Evolutionary conservation across 2,888 invertebrate species (phyloP).

Genomic region (Abrostola triplasia): DNA sequence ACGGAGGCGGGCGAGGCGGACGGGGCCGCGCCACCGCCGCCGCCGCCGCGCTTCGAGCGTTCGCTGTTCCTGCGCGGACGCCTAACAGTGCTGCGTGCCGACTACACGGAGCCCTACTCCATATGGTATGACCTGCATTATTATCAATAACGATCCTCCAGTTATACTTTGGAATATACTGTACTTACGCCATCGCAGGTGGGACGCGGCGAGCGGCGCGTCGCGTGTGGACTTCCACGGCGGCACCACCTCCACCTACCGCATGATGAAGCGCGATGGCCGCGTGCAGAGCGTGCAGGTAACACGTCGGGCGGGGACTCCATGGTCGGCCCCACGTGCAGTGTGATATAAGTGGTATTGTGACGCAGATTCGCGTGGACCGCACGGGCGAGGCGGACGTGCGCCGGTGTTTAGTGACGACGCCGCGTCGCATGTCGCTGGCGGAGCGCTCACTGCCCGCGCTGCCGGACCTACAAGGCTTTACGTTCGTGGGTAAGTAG

Average conservation of each 20-base stretch:
- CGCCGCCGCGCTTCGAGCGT: conserved; percentile 64
- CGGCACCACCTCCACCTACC: conserved; percentile 71
- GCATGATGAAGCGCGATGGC: conserved; percentile 61
- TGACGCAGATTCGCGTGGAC: conserved; percentile 67
- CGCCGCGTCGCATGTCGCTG: conserved; percentile 50
- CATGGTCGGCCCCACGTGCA: not conserved
- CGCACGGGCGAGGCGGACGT: conserved; percentile 63
- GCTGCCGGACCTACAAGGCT: conserved; percentile 70
- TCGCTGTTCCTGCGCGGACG: conserved; percentile 67
- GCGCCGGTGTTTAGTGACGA: conserved; percentile 65
- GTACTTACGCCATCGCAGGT: conserved; percentile 61
- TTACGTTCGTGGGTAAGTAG: conserved; percentile 70
- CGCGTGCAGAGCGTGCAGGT: conserved; percentile 68
- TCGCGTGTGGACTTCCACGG: conserved; percentile 73
- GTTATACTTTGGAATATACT: too few relatives aligned
- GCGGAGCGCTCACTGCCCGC: conserved; percentile 68
- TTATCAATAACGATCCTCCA: too few relatives aligned
- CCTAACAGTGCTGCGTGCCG: conserved; percentile 72
- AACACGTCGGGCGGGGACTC: not conserved
- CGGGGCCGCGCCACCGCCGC: conserved; percentile 13
- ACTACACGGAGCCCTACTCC: conserved; percentile 74
- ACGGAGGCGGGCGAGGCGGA: conserved; percentile 10
- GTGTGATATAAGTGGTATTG: too few relatives aligned
- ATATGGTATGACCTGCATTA: conserved; percentile 61
- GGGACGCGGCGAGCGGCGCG: conserved; percentile 72